phyloP scores from a whole-genome alignment of 1,140 invertebrate genomes.

The Drosophila leontia region DNA sequence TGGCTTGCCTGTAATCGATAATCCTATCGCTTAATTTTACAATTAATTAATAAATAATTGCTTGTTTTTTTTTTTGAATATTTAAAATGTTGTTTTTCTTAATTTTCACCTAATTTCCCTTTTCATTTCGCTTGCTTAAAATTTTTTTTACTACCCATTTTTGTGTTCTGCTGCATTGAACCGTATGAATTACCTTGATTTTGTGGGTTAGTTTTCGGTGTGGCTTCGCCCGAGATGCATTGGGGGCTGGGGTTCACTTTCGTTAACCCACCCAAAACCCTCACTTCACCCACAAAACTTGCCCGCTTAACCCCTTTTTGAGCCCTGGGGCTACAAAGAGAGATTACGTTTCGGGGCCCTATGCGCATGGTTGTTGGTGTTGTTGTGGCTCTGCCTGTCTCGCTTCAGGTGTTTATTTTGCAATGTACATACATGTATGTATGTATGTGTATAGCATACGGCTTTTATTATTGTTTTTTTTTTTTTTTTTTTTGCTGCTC shows the following conservation, averaged over 20 bases:
- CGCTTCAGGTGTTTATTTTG: constrained; percentile 52
- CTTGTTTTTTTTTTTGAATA: not conserved
- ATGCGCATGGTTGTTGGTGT: constrained; percentile 4
- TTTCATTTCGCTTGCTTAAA: not conserved
- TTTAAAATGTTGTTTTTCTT: not conserved
- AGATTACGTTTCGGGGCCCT: constrained; percentile 30
- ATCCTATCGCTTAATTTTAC: constrained; percentile 9
- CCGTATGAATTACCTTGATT: constrained; percentile 36
- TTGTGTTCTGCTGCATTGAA: constrained; percentile 19
- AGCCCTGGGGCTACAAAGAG: constrained; percentile 8
- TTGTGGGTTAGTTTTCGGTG: constrained; percentile 36
- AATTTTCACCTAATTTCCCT: not conserved
- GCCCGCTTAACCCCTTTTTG: constrained; percentile 27
- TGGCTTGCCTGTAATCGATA: constrained; percentile 8
- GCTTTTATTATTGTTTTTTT: constrained; percentile 9
- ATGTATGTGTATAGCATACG: not conserved
- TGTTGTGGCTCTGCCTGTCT: constrained; percentile 27
- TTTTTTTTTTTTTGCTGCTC: constrained; percentile 20
- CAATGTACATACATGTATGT: constrained; percentile 21
- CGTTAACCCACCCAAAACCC: constrained; percentile 2
- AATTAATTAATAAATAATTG: constrained; percentile 23
- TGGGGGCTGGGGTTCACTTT: constrained; percentile 30
- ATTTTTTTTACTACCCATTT: constrained; percentile 2
- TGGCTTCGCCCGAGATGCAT: constrained; percentile 2
- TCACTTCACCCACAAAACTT: not conserved